phyloP scores from a whole-genome alignment of 1,140 invertebrate genomes.

The Eupristina koningsbergeri region DNA sequence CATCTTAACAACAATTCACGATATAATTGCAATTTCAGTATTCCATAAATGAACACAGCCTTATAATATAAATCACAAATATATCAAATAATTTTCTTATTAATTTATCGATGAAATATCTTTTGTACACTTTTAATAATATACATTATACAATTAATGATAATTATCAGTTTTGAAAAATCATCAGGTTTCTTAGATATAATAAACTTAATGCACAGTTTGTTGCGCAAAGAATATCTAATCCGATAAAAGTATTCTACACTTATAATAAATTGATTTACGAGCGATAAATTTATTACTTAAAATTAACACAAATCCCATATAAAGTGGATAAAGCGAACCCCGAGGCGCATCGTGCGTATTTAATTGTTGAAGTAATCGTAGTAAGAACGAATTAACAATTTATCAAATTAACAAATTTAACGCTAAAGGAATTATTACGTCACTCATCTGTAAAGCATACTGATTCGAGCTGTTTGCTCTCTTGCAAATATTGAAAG shows the following conservation, averaged over 20 bases:
- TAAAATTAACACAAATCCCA: constrained; percentile 36
- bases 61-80: constrained; percentile 51
- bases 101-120: constrained; percentile 39
- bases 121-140: constrained; percentile 46
- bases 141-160: constrained; percentile 27
- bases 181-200: constrained; percentile 27
- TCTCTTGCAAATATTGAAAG: background rate
- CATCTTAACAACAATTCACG: constrained; percentile 46
- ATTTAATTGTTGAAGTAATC: background rate
- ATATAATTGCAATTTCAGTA: constrained; percentile 49
- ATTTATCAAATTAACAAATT: constrained; percentile 27
- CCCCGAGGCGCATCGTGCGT: background rate
- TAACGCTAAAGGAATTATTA: constrained; percentile 29
- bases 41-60: constrained; percentile 49
- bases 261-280: constrained; percentile 12
- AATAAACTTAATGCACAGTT: constrained; percentile 38
- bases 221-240: constrained; percentile 10
- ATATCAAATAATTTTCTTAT: constrained; percentile 42
- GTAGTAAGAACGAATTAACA: constrained; percentile 27
- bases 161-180: constrained; percentile 18
- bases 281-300: constrained; percentile 18
- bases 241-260: constrained; percentile 32
- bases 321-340: constrained; percentile 23
- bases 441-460: background rate
- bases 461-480: background rate